A percentile compares a stretch with the other conserved stretches of the same genome.
These are phyloP conservation scores for Hemistola chrysoprasaria DNA, from an alignment of 2,888 invertebrate species.

Conservation along the genomic window DNA sequence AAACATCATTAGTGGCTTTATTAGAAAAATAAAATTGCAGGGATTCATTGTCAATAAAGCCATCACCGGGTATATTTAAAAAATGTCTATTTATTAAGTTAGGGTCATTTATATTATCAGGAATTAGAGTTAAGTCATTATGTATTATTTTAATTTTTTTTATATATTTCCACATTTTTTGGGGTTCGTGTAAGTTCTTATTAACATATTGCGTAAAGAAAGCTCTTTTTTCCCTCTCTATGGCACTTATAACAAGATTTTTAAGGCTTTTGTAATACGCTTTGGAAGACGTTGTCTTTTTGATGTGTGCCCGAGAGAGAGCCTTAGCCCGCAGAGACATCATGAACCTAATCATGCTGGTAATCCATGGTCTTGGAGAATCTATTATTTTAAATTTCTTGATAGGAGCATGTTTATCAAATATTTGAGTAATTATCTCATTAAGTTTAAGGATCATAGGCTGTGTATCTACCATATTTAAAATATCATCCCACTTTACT, in stretches of 20 bases:
- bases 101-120: background rate
- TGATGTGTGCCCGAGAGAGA: background rate
- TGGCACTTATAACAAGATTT: background rate
- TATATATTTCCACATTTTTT: background rate
- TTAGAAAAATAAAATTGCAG: background rate
- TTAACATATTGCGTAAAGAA: background rate
- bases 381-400: background rate
- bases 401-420: background rate
- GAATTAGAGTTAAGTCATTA: too few species aligned
- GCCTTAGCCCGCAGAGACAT: background rate
- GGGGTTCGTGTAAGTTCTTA: background rate
- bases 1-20: slow-evolving; percentile 1
- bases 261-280: background rate
- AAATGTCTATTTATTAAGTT: slow-evolving; percentile 7
- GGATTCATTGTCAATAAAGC: background rate
- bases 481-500: background rate
- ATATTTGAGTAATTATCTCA: background rate
- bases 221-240: too few species aligned
- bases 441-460: background rate
- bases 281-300: background rate
- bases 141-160: background rate
- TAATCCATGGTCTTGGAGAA: background rate
- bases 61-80: slow-evolving; percentile 1
- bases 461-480: too few species aligned
- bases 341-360: background rate